These are phyloP conservation scores for Rhinella marina DNA, from an alignment of 2,797 vertebrate genomes.

Conservation along the genomic window DNA sequence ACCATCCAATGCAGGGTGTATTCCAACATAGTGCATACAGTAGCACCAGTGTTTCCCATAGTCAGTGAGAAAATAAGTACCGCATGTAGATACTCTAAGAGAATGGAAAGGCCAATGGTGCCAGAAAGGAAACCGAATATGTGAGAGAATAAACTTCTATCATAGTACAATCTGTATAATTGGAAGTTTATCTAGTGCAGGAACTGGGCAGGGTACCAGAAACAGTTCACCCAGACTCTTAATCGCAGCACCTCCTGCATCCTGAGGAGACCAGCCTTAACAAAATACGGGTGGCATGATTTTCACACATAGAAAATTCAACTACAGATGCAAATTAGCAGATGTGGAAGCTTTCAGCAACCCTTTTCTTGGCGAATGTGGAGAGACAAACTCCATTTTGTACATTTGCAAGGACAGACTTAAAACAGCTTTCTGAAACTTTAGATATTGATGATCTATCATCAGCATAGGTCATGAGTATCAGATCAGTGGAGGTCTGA, in stretches of 20 bases:
- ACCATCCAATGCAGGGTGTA: background rate
- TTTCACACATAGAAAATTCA: background rate
- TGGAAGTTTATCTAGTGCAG: background rate
- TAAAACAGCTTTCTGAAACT: too few relatives aligned
- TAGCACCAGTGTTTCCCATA: background rate
- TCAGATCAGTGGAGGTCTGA: too few relatives aligned
- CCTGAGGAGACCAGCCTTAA: slow-evolving; percentile 33
- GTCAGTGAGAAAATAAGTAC: background rate
- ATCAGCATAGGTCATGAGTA: too few relatives aligned
- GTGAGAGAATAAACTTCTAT: slow-evolving; percentile 25
- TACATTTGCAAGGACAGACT: too few relatives aligned
- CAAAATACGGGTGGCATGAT: background rate
- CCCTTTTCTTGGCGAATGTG: background rate
- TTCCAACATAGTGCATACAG: background rate
- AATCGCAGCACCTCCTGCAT: slow-evolving; percentile 53
- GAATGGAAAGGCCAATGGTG: background rate
- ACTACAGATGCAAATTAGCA: background rate
- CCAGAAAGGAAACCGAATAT: background rate
- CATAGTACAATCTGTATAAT: background rate
- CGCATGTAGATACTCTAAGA: background rate
- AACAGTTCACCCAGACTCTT: background rate
- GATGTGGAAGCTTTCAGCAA: background rate
- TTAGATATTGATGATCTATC: too few relatives aligned
- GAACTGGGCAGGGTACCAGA: background rate
- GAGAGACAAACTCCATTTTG: background rate